These are phyloP conservation scores for Notechis scutatus DNA, from an alignment of 2,113 vertebrate species.

Conservation along the genomic window DNA sequence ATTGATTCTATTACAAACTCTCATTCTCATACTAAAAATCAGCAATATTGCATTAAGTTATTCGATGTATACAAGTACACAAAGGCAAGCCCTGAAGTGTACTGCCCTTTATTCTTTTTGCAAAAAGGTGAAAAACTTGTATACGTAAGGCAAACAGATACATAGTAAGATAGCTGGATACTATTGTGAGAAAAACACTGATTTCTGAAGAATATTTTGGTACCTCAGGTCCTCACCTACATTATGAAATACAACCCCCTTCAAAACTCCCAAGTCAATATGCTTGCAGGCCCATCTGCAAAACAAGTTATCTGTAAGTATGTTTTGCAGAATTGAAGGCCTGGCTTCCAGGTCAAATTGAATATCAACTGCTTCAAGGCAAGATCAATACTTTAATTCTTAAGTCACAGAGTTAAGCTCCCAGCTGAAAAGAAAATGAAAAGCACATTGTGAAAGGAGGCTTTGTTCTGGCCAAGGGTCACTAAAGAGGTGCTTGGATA, in stretches of 20 bases:
- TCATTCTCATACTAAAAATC: neutral
- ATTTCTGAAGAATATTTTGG: neutral
- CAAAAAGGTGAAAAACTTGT: neutral
- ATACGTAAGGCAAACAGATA: neutral
- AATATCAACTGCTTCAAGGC: neutral
- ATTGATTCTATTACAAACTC: neutral
- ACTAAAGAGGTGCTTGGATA: neutral
- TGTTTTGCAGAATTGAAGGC: neutral
- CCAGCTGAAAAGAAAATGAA: neutral
- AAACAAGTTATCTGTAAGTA: neutral
- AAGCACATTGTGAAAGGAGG: neutral
- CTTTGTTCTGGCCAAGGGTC: neutral
- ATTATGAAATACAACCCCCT: neutral
- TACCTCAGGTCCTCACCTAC: neutral
- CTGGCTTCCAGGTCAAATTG: neutral
- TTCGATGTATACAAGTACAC: neutral
- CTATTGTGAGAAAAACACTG: neutral
- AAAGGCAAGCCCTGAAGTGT: neutral
- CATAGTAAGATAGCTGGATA: neutral
- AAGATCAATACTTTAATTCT: neutral
- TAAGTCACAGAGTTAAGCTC: neutral
- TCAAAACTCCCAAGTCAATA: neutral
- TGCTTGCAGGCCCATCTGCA: neutral
- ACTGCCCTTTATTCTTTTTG: neutral
- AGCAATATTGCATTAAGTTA: neutral